Evolutionary conservation across 2,797 vertebrate genomes (phyloP).

Genomic region (Melanogrammus aeglefinus): DNA sequence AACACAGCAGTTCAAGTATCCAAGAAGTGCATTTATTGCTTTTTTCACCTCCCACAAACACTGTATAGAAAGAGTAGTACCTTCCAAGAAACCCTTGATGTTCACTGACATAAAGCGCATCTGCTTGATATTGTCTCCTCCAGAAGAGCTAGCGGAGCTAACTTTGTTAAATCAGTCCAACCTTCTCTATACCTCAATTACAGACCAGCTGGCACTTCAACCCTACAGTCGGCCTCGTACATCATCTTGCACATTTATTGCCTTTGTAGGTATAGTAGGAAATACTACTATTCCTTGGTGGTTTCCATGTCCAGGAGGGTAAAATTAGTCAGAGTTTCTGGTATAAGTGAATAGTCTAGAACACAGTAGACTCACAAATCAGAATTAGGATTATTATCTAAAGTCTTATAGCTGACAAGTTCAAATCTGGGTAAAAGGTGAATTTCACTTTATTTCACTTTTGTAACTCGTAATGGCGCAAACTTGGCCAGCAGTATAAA

Average conservation of each 20-base stretch:
- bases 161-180: neutral
- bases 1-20: neutral
- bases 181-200: slow-evolving; percentile 9
- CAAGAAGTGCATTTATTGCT: neutral
- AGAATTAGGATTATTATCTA: neutral
- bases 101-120: neutral
- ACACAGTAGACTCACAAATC: neutral
- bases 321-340: neutral
- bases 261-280: neutral
- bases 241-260: neutral
- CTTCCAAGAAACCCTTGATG: neutral
- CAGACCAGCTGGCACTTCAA: too few relatives aligned
- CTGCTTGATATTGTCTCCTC: slow-evolving; percentile 1
- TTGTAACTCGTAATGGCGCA: too few relatives aligned
- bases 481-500: neutral
- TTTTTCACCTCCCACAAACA: neutral
- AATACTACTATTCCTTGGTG: neutral
- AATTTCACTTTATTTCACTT: too few relatives aligned
- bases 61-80: neutral
- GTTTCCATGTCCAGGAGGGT: neutral
- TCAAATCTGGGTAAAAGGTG: neutral
- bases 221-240: neutral
- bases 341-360: neutral
- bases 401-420: neutral
- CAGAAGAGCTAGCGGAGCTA: neutral